Conservation (phyloP, 2,888 invertebrate species). For the Exocentrus adspersus region DNA sequence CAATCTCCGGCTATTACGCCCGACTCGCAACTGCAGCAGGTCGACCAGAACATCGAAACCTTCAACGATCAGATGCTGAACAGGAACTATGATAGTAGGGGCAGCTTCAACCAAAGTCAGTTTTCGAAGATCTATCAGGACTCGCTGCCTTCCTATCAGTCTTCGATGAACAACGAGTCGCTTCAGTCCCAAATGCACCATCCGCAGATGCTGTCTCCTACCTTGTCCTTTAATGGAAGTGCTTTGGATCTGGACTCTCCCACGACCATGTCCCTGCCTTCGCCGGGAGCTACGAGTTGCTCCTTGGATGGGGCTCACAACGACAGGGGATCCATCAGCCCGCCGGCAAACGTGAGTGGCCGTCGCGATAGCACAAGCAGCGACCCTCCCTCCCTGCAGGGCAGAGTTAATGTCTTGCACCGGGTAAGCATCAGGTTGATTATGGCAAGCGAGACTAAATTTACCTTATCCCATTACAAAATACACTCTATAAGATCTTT, state of each 20-base stretch:
- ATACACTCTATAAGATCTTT: too few relatives aligned
- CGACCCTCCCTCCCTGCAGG: slow-evolving; percentile 65
- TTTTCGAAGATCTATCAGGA: slow-evolving; percentile 62
- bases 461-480: too few relatives aligned
- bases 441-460: slow-evolving; percentile 11
- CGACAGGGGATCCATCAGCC: slow-evolving; percentile 70
- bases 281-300: slow-evolving; percentile 78
- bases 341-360: slow-evolving; percentile 76
- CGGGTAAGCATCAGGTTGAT: slow-evolving; percentile 80
- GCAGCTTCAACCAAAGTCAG: slow-evolving; percentile 55
- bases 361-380: slow-evolving; percentile 56
- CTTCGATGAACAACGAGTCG: slow-evolving; percentile 55
- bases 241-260: slow-evolving; percentile 76
- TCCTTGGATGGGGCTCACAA: slow-evolving; percentile 73
- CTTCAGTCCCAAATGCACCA: slow-evolving; percentile 77
- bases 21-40: slow-evolving; percentile 67
- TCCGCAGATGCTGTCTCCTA: slow-evolving; percentile 65
- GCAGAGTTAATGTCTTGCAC: slow-evolving; percentile 79
- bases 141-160: slow-evolving; percentile 59
- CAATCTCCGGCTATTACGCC: slow-evolving; percentile 79
- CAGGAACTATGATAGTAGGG: slow-evolving; percentile 57
- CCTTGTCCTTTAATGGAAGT: slow-evolving; percentile 73
- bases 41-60: slow-evolving; percentile 72
- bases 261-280: slow-evolving; percentile 83
- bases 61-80: slow-evolving; percentile 79